Conservation (phyloP, 2,797 vertebrate species). For the Rhynchonycteris naso region DNA sequence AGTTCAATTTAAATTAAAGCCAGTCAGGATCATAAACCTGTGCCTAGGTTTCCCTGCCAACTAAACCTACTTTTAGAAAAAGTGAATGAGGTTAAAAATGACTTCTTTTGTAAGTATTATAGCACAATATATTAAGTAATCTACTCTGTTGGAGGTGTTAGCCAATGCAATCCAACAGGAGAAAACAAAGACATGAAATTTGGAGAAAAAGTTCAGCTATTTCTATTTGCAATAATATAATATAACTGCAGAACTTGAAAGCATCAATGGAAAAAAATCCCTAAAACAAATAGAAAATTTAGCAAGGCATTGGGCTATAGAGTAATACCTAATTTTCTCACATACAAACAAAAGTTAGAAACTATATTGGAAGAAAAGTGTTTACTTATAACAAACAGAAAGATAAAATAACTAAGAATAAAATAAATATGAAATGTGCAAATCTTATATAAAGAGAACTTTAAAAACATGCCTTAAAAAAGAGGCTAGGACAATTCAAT, state of each 20-base stretch:
- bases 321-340: background rate
- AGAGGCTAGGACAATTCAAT: background rate
- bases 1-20: background rate
- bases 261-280: background rate
- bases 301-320: background rate
- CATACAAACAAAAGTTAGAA: background rate
- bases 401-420: background rate
- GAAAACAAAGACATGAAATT: background rate
- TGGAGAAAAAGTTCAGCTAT: background rate
- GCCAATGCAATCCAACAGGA: background rate
- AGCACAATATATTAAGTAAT: background rate
- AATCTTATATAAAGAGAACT: constrained; percentile 5
- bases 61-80: background rate
- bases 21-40: background rate
- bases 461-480: background rate
- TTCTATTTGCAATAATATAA: background rate
- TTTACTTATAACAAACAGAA: background rate
- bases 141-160: background rate
- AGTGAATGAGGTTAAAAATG: background rate
- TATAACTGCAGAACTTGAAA: background rate
- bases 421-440: background rate
- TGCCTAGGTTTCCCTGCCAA: background rate
- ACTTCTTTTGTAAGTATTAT: background rate
- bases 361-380: background rate
- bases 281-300: background rate